phyloP scores from a whole-genome alignment of 2,888 invertebrate species.

The Spisula subtruncata region DNA sequence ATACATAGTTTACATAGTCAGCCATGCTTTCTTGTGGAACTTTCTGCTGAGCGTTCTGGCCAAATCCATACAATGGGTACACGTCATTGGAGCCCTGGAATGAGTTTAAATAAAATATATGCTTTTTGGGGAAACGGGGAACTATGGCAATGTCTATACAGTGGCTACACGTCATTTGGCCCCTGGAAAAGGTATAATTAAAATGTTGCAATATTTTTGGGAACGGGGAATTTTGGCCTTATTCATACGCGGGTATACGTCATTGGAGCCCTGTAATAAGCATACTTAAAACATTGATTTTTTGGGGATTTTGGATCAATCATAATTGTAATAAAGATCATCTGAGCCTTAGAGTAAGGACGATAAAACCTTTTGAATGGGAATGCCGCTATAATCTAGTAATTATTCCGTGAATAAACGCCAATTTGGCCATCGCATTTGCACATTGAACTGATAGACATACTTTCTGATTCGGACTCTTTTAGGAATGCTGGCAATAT shows the following conservation, averaged over 20 bases:
- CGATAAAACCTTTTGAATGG: too few relatives aligned
- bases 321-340: too few relatives aligned
- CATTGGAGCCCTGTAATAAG: not conserved
- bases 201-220: not conserved
- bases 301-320: too few relatives aligned
- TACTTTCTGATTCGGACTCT: too few relatives aligned
- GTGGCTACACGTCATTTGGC: not conserved
- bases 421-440: too few relatives aligned
- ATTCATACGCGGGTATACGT: slow-evolving; percentile 21
- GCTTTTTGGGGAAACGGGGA: slow-evolving; percentile 17
- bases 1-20: slow-evolving; percentile 58
- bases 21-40: slow-evolving; percentile 34
- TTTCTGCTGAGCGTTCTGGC: slow-evolving; percentile 38
- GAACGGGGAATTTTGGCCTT: not conserved
- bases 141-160: slow-evolving; percentile 48
- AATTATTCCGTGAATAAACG: too few relatives aligned
- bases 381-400: too few relatives aligned
- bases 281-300: not conserved
- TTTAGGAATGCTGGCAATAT: too few relatives aligned
- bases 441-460: too few relatives aligned
- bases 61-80: slow-evolving; percentile 62
- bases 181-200: not conserved
- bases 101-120: slow-evolving; percentile 12
- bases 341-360: too few relatives aligned
- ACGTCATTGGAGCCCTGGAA: slow-evolving; percentile 54